Conservation (phyloP, 2,797 vertebrate species). For the Enteromius argenteus region DNA sequence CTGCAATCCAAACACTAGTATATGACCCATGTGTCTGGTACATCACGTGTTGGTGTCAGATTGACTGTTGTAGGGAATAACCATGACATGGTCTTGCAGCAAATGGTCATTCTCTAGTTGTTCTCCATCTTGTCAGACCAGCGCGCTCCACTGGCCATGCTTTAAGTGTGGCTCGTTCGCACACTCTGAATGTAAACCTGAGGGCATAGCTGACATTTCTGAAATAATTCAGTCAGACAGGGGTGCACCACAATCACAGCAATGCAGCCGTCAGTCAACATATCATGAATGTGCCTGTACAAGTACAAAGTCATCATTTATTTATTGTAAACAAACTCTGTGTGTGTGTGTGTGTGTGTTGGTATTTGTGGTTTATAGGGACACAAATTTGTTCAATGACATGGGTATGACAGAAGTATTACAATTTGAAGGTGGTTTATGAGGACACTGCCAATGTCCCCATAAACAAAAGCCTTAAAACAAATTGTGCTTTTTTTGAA, state of each 20-base stretch:
- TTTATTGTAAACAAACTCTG: neutral
- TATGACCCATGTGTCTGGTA: neutral
- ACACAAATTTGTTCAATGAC: too few relatives aligned
- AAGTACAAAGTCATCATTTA: neutral
- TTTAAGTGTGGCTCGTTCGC: conserved; percentile 49
- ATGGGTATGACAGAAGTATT: too few relatives aligned
- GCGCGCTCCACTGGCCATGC: conserved; percentile 51
- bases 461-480: too few relatives aligned
- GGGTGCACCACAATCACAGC: conserved; percentile 70
- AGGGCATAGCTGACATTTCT: conserved; percentile 69
- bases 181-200: conserved; percentile 56
- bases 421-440: too few relatives aligned
- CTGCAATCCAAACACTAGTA: neutral
- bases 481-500: too few relatives aligned
- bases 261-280: conserved; percentile 63
- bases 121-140: conserved; percentile 53
- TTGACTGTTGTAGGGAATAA: conserved; percentile 14
- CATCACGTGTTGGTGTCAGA: neutral
- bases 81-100: neutral
- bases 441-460: too few relatives aligned
- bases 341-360: neutral
- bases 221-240: conserved; percentile 71
- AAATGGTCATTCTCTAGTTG: conserved; percentile 36
- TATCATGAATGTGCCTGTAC: neutral
- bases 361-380: too few relatives aligned